Conservation (phyloP, 2,888 invertebrate species). For the Heterodera filipjevi region DNA sequence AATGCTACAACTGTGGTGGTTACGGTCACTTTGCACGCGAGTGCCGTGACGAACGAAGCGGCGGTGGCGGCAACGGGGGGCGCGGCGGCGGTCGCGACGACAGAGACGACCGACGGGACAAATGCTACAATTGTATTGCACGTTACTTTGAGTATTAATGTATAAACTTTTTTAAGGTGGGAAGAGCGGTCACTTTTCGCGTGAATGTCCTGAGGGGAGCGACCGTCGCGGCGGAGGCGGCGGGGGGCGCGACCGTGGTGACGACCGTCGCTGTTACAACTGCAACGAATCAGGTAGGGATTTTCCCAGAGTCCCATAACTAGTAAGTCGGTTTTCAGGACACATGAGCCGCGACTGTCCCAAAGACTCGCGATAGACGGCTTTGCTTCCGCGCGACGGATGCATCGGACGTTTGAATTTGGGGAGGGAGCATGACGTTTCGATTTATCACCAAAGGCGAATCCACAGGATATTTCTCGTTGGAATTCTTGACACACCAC, state of each 20-base stretch:
- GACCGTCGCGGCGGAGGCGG: slow-evolving; percentile 24
- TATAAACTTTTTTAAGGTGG: neutral
- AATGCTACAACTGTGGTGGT: slow-evolving; percentile 27
- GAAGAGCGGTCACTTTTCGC: slow-evolving; percentile 24
- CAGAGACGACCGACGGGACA: slow-evolving; percentile 4
- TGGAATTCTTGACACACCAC: neutral
- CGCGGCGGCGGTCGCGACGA: slow-evolving; percentile 18
- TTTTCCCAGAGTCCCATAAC: neutral
- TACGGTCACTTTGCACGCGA: slow-evolving; percentile 25
- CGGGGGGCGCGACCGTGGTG: slow-evolving; percentile 19
- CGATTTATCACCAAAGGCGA: neutral
- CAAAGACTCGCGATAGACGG: neutral
- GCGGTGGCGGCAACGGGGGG: slow-evolving; percentile 22
- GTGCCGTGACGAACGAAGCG: slow-evolving; percentile 18
- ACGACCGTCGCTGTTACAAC: slow-evolving; percentile 17
- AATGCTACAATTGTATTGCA: slow-evolving; percentile 25
- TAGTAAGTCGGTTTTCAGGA: neutral
- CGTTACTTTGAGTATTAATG: neutral
- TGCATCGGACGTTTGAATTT: neutral
- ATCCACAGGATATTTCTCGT: neutral
- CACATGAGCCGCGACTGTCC: slow-evolving; percentile 32
- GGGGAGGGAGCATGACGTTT: neutral
- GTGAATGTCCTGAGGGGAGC: slow-evolving; percentile 24
- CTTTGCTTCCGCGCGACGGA: neutral
- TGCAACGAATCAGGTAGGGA: neutral